These are phyloP conservation scores for Corbicula japonica DNA, from an alignment of 2,888 invertebrate genomes.

Conservation along the genomic window DNA sequence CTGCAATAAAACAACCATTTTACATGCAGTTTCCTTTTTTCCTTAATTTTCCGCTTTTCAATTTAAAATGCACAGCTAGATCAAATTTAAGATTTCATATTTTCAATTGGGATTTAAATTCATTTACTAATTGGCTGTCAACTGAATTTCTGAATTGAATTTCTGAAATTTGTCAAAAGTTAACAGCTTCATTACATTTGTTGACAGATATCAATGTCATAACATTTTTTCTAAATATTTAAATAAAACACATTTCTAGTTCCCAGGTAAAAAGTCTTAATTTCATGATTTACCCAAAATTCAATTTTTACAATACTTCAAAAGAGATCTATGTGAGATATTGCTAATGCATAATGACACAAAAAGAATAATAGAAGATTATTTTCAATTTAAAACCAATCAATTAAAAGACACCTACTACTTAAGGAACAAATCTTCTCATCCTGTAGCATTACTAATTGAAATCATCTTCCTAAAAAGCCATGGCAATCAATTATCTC, in stretches of 20 bases:
- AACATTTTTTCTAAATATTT: too few species aligned
- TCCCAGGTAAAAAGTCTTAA: too few species aligned
- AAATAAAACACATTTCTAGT: too few species aligned
- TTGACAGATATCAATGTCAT: too few species aligned
- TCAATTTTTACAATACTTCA: too few species aligned
- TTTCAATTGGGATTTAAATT: constrained; percentile 19
- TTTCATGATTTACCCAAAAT: too few species aligned
- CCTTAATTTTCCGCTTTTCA: constrained; percentile 30
- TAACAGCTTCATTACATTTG: constrained; percentile 17
- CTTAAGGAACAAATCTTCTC: constrained; percentile 19
- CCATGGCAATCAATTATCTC: constrained; percentile 12
- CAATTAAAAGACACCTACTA: constrained; percentile 41
- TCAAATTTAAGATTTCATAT: constrained; percentile 26
- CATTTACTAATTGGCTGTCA: constrained; percentile 43
- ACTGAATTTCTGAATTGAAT: constrained; percentile 4
- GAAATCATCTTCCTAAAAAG: constrained; percentile 15
- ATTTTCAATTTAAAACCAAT: too few species aligned
- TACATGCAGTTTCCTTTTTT: constrained; percentile 32
- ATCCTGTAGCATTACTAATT: constrained; percentile 21
- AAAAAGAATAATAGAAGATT: too few species aligned
- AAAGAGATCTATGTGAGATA: too few species aligned
- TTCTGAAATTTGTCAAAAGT: not conserved
- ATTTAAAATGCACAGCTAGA: constrained; percentile 11
- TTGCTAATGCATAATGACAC: too few species aligned
- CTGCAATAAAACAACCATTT: constrained; percentile 36